Base-by-base conservation (phyloP, 2,797 vertebrate species). In the Simalia tracyae region DNA sequence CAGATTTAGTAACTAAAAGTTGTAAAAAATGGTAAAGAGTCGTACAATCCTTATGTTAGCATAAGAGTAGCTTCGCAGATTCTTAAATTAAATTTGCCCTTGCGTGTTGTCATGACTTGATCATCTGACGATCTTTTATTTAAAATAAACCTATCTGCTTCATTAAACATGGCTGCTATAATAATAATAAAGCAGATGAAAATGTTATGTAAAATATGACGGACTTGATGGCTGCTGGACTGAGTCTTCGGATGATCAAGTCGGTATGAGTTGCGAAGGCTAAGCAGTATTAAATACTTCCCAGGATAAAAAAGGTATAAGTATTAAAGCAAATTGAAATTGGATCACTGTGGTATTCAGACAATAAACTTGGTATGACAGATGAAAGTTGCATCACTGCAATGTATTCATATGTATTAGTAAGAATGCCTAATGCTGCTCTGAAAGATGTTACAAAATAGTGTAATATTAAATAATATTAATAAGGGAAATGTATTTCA, bases 211-310 rank as follows among this genome's bases (percentile, higher is more conserved):
- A 97, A 97, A 97, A 98, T 98, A 98, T 96, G 96, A 97, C 96
- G 97, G 97, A 98, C 96, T 97, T 97, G 98, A 97, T 97, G 98
- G 97, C 98, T 98, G 98, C 98, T 98, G 97, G 97, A 96, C 97
- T 96, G 97, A 97, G 95, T 95, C 96, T 96, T 97, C 97, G 97
- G 97, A 97, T 97, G 96, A 97, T 97, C 96, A 97, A 98, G 96
- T 96, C 95, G 96, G 95, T 91, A 94, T 90, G 95, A 96, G 95
- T 95, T 72, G 95, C 96, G 96, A 95, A 97, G 95, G 95, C 94
- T 96, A 96, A 97, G 96, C 96, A 97, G 97, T 96, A 97, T 96
- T 95, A 97, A 96, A 97, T 96, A 95, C 89, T 95, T 95, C 96
- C 96, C 96, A 91, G 91, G 94, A 95, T 96, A 97, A 97, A 91